Percentiles rank a stretch among this genome's conserved stretches.
phyloP scores from a whole-genome alignment of 2,888 invertebrate species.

The Dynastes grantii region DNA sequence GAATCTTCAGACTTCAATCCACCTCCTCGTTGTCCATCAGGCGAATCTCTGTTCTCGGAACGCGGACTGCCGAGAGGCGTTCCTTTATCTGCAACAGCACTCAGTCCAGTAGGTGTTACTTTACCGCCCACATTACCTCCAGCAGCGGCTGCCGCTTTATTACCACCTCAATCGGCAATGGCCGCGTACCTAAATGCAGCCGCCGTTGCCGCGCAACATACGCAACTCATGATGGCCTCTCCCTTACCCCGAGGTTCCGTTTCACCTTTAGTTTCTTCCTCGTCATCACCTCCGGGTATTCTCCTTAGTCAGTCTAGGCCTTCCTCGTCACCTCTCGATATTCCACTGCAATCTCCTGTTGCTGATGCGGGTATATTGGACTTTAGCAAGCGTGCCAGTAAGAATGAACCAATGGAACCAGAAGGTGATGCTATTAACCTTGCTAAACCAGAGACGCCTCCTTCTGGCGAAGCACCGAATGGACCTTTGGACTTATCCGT shows the following conservation, averaged over 20 bases:
- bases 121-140: conserved; percentile 80
- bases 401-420: conserved; percentile 70
- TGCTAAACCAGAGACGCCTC: conserved; percentile 78
- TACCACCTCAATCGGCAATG: conserved; percentile 87
- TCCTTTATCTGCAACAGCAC: conserved; percentile 74
- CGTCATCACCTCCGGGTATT: conserved; percentile 73
- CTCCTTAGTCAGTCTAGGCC: conserved; percentile 67
- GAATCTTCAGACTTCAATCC: conserved; percentile 80
- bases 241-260: conserved; percentile 74
- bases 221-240: conserved; percentile 81
- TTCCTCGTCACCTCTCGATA: conserved; percentile 70
- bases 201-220: conserved; percentile 78
- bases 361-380: conserved; percentile 79
- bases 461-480: conserved; percentile 69
- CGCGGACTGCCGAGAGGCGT: conserved; percentile 71
- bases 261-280: conserved; percentile 81
- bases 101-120: conserved; percentile 80
- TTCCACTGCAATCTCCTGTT: conserved; percentile 75
- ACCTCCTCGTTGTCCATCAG: conserved; percentile 83
- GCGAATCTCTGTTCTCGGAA: conserved; percentile 84
- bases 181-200: conserved; percentile 86
- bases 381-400: conserved; percentile 80
- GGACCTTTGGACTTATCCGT: conserved; percentile 88
- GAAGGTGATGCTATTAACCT: conserved; percentile 82
- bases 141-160: conserved; percentile 76